Percentiles rank a stretch among this genome's conserved stretches.
phyloP scores from a whole-genome alignment of 2,113 vertebrate genomes.

The Todiramphus saurophagus region DNA sequence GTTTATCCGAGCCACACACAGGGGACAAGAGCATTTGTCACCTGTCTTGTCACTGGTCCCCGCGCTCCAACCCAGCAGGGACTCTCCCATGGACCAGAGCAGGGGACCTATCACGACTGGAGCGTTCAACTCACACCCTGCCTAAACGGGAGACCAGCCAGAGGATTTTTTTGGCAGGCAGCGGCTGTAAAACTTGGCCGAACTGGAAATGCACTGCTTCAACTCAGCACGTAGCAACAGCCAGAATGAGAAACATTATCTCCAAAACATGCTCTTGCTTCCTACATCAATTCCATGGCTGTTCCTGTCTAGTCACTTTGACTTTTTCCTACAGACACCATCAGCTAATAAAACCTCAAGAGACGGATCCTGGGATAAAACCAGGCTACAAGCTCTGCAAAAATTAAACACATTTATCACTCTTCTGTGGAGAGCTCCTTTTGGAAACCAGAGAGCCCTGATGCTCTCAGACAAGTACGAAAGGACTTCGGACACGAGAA shows the following conservation, averaged over 20 bases:
- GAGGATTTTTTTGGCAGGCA: neutral
- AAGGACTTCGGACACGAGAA: neutral
- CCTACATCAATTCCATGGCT: slow-evolving; percentile 51
- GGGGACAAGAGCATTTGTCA: neutral
- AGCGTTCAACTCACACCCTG: neutral
- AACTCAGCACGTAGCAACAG: neutral
- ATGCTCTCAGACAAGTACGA: slow-evolving; percentile 27
- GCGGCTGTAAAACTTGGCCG: neutral
- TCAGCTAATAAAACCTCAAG: slow-evolving; percentile 58
- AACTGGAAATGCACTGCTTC: neutral
- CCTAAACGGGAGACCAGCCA: accelerated
- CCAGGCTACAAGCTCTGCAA: slow-evolving; percentile 50
- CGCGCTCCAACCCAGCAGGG: neutral
- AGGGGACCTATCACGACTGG: neutral
- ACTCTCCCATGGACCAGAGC: neutral
- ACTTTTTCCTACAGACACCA: slow-evolving; percentile 62
- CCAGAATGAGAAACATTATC: slow-evolving; percentile 42
- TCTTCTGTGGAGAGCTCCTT: neutral
- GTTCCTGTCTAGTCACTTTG: slow-evolving; percentile 53
- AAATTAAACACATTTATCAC: slow-evolving; percentile 66
- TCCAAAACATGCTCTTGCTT: slow-evolving; percentile 45
- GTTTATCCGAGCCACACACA: accelerated
- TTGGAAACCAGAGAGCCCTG: slow-evolving; percentile 3
- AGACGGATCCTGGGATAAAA: slow-evolving; percentile 60
- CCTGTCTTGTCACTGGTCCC: accelerated